Base-by-base conservation (phyloP, 2,888 invertebrate species). In the Harmothoe impar region DNA sequence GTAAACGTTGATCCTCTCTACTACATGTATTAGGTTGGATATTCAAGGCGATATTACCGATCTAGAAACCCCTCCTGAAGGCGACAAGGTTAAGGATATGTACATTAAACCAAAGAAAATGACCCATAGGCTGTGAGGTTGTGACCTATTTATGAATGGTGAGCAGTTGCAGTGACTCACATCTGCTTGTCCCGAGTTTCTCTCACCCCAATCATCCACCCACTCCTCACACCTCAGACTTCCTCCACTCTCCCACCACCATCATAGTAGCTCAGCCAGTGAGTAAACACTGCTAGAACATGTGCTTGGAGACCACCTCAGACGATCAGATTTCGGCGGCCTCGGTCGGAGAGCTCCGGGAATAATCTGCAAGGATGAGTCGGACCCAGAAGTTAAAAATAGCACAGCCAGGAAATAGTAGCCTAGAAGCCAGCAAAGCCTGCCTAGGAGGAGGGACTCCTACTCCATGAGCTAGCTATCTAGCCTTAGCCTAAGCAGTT, bases 281-380 rank as follows among this genome's bases (percentile, higher is more conserved):
- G 72, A 25, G 72, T 15, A 7, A 7, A 43, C 43, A 43, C 43
- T 43, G 43, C 10, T 43, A 43, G n/a, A 43, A 43, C 43, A 43
- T 43, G 43, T 72, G 72, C 25, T 72, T 72, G 72, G 29, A 72
- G 72, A 72, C n/a, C 29, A 5, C 0, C 15, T 25, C 72, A 72
- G 72, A 72, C 72, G 72, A 72, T 72, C 72, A 72, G 72, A 29
- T 72, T 72, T 72, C 72, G 25, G 12, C 72, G 29, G 72, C 72
- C 31, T 23, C 72, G 25, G 29, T 72, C 0, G 29, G 72, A 23
- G 29, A 15, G 72, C 29, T n/a, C 72, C 72, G 72, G 31, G 72
- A 72, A 72, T 72, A 72, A 25, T n/a, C 72, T 29, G 5, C 72
- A 15, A 15, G 72, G 72, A 72, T 72, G 72, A 72, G 15, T 25